Base-by-base conservation (phyloP, 2,797 vertebrate genomes). In the Amazona ochrocephala region DNA sequence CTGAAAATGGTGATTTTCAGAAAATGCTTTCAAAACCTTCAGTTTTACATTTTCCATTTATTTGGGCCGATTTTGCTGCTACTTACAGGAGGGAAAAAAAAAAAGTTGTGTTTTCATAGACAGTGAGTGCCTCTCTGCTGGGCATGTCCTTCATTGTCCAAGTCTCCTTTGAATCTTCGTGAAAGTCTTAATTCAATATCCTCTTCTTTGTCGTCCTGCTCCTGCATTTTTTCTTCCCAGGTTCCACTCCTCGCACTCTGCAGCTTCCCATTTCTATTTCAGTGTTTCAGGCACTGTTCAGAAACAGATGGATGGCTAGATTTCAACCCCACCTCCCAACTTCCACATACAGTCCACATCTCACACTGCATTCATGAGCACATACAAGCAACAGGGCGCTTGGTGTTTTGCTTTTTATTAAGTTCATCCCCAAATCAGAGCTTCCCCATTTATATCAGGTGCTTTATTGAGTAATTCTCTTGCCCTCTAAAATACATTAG, bases 241-340 rank as follows among this genome's bases (percentile, higher is more conserved):
- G 96, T 97, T 97, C 95, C 79, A 81, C 92, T 96, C 76, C 88
- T 94, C 96, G 95, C 93, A 56, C 82, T 95, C 81, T 74, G 80
- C 91, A 94, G 96, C 93, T 97, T 97, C 96, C 95, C 95, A 74
- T 79, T 97, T 96, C 91, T 96, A 84, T 95, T 96, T 96, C 95
- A 89, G 96, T 95, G 94, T 97, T 96, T 95, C 61, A 96, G 90
- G 94, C 96, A 16, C 50, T 80, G 89, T 95, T 97, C 95, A 89
- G 90, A 94, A 96, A 65, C 96, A 97, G 97, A 96, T 97, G 97
- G 97, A 94, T 97, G 96, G 96, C 74, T 81, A 92, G 71, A 81
- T 96, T 95, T 96, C 75, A 87, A 76, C 91, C 94, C 97, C 88
- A 92, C 85, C 87, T 87, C 91, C 95, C 89, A 76, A 56, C 67